phyloP scores from a whole-genome alignment of 2,888 invertebrate species.

The Chloroclystis v-ata region DNA sequence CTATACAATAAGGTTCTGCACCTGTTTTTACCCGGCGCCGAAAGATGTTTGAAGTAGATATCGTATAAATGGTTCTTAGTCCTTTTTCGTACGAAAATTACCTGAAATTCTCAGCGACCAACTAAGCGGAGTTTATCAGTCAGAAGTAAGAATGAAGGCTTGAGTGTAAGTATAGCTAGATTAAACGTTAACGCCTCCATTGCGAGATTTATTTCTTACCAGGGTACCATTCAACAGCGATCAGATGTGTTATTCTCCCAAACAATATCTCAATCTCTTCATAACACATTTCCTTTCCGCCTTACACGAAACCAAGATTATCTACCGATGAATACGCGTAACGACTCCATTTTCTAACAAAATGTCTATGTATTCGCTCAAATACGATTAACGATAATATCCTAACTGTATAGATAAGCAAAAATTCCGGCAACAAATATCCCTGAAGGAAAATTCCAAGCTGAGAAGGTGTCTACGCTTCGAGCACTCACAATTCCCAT shows the following conservation, averaged over 20 bases:
- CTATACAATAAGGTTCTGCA: background rate
- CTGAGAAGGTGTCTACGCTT: conserved; percentile 42
- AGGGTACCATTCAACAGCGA: background rate
- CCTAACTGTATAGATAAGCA: conserved; percentile 20
- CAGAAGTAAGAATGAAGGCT: no score
- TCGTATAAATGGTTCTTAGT: no score
- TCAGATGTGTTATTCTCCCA: conserved; percentile 1
- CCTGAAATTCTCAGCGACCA: no score
- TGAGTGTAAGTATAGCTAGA: no score
- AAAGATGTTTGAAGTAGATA: no score
- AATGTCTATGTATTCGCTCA: conserved; percentile 6
- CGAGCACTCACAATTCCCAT: conserved; percentile 29
- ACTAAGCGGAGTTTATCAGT: no score
- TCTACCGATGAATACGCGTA: conserved; percentile 18
- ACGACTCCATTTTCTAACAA: conserved; percentile 11
- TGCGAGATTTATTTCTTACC: background rate
- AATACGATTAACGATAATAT: conserved; percentile 26
- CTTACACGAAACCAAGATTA: conserved; percentile 14
- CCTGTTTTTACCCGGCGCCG: no score
- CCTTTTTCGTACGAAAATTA: no score
- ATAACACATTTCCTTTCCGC: conserved; percentile 17
- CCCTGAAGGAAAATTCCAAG: conserved; percentile 43
- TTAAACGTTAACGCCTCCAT: no score
- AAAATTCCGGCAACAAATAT: conserved; percentile 26
- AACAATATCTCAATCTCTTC: conserved; percentile 5